Base-by-base conservation (phyloP, 2,113 vertebrate species). In the Orcinus orca region DNA sequence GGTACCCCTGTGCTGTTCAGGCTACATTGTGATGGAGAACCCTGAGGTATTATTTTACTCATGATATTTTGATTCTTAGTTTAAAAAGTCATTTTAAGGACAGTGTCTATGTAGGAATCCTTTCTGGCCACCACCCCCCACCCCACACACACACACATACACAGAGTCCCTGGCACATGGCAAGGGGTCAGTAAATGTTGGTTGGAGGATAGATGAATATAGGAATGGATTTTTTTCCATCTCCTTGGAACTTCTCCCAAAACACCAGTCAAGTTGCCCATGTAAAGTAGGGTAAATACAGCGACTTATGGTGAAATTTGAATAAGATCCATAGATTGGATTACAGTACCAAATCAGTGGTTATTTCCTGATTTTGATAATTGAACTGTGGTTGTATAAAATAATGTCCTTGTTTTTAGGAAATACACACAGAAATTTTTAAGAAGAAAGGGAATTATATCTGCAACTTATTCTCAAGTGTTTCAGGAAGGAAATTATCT, bases 401-500 rank as follows among this genome's bases (percentile, higher is more conserved):
- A 71, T 44, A 93, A 63, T 26, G 38, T 26, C 18, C 26, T 50
- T 82, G 15, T 65, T 84, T 94, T 87, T 76, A 88, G 74, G 50
- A 67, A 90, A 63, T 79, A 73, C 2, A 65, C 33, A 29, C 10
- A 68, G 50, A 74, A 60, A 47, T 63, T 33, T 21, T 80, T 73
- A 82, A 63, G 26, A 74, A 90, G n/a, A 81, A 44, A 60, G 50
- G 36, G 8, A 82, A 82, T 71, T 77, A 41, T 63, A 38, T n/a
- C 31, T 41, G 29, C 31, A 87, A 70, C 12, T 65, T 65, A 86
- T 9, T 87, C 58, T 67, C 67, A 81, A 76, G 36, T 70, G 50
- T 44, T 88, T 88, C 25, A 60, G 41, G n/a, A 92, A 90, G 53
- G 38, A 80, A 87, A 90, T 96, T 65, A n/a, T 21, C 31, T 82